Percentiles rank a stretch among this genome's conserved stretches.
Conservation (phyloP, 2,888 invertebrate species). For the Balanococcus diminutus region DNA sequence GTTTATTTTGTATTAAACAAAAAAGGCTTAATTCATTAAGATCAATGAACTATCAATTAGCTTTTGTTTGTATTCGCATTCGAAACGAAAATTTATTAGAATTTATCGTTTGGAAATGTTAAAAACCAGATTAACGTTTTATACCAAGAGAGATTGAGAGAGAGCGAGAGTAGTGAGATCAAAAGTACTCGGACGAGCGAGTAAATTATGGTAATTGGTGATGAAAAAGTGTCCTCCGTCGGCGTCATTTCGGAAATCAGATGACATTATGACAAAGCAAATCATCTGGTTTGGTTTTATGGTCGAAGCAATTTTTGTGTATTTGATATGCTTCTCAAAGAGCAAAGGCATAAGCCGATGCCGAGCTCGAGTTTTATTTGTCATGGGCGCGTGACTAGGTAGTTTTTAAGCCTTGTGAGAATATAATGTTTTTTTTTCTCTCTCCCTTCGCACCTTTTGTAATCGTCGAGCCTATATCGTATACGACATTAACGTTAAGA, state of each 20-base stretch:
- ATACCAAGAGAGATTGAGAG: too few species aligned
- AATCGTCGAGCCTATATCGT: conserved; percentile 11
- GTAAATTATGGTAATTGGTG: too few species aligned
- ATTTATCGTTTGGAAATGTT: not conserved
- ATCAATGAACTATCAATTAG: not conserved
- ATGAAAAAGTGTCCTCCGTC: too few species aligned
- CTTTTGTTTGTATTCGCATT: not conserved
- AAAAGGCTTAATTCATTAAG: not conserved
- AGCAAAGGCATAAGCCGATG: conserved; percentile 1
- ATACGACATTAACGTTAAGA: conserved; percentile 3
- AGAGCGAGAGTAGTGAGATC: too few species aligned
- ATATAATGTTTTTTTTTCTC: conserved; percentile 2
- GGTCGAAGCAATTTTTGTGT: not conserved
- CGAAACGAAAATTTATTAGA: not conserved
- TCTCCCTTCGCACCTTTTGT: not conserved
- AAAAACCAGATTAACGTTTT: too few species aligned
- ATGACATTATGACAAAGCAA: conserved; percentile 28
- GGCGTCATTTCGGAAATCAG: not conserved
- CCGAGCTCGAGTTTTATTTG: conserved; percentile 1
- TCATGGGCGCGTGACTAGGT: conserved; percentile 21
- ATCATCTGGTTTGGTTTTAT: not conserved
- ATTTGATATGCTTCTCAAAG: not conserved
- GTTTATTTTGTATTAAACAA: not conserved
- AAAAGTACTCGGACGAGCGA: too few species aligned
- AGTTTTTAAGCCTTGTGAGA: conserved; percentile 15